phyloP scores from a whole-genome alignment of 2,797 vertebrate species.

The Apogon talboti region DNA sequence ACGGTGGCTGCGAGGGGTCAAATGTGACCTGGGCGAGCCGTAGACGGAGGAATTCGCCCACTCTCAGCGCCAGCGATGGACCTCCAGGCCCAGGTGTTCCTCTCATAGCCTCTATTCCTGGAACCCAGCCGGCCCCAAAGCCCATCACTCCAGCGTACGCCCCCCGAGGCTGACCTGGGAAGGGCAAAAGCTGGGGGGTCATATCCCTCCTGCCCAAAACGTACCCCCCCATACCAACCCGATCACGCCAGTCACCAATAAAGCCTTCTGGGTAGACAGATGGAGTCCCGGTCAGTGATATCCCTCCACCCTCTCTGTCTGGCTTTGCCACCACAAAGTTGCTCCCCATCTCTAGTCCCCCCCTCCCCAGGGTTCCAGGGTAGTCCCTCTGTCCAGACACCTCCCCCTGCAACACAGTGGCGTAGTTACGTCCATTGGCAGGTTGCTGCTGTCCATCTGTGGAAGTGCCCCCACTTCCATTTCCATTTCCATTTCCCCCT shows the following conservation, averaged over 20 bases:
- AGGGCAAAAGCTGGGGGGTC: conserved; percentile 86
- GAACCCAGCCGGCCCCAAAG: conserved; percentile 80
- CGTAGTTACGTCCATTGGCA: conserved; percentile 66
- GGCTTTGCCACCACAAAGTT: conserved; percentile 81
- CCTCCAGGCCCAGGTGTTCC: conserved; percentile 66
- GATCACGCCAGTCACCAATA: conserved; percentile 83
- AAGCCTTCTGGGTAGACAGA: conserved; percentile 81
- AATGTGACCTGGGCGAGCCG: conserved; percentile 90
- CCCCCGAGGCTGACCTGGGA: conserved; percentile 76
- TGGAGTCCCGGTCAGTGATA: conserved; percentile 70
- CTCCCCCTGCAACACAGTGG: conserved; percentile 76
- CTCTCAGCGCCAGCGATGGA: conserved; percentile 85
- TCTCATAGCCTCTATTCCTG: conserved; percentile 72
- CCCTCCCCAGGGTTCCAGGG: conserved; percentile 76
- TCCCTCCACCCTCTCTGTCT: conserved; percentile 76
- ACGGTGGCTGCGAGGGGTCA: conserved; percentile 90
- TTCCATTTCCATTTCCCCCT: conserved; percentile 45
- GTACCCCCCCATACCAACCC: conserved; percentile 79
- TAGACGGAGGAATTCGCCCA: conserved; percentile 88
- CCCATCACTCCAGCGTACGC: conserved; percentile 77
- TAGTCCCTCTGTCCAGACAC: conserved; percentile 79
- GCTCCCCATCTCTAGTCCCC: conserved; percentile 84
- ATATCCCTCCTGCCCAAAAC: conserved; percentile 86
- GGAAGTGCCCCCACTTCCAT: conserved; percentile 42
- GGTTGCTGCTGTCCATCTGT: conserved; percentile 70